These are phyloP conservation scores for Gadopsis marmoratus DNA, from an alignment of 2,797 vertebrate genomes.

Conservation along the genomic window DNA sequence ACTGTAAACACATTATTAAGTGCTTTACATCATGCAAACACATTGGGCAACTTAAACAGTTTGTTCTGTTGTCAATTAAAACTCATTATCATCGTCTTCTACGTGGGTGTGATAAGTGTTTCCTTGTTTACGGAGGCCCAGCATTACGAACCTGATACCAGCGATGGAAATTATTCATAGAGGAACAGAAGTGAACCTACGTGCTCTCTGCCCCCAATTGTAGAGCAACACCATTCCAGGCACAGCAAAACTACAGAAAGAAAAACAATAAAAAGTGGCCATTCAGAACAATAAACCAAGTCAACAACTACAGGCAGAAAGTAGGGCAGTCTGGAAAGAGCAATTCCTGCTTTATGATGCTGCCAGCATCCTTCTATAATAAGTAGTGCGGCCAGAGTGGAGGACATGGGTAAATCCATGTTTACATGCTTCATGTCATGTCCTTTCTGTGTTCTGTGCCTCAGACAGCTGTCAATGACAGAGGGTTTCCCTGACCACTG, in stretches of 20 bases:
- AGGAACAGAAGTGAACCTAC: conserved; percentile 39
- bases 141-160: conserved; percentile 39
- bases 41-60: conserved; percentile 56
- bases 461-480: conserved; percentile 70
- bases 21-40: conserved; percentile 59
- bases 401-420: conserved; percentile 60
- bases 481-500: conserved; percentile 67
- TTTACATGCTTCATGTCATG: conserved; percentile 61
- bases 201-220: conserved; percentile 48
- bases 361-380: conserved; percentile 64
- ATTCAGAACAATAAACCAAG: conserved; percentile 73
- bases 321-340: conserved; percentile 74
- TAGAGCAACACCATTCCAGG: conserved; percentile 46
- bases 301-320: conserved; percentile 74
- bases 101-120: conserved; percentile 45
- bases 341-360: conserved; percentile 62
- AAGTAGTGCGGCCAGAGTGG: conserved; percentile 58
- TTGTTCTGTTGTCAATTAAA: conserved; percentile 60
- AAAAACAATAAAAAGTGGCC: conserved; percentile 60
- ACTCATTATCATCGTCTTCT: conserved; percentile 56
- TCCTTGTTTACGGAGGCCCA: conserved; percentile 44
- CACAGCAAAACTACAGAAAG: conserved; percentile 41
- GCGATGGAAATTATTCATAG: conserved; percentile 50
- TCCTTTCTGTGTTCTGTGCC: conserved; percentile 52
- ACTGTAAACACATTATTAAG: conserved; percentile 49